These are phyloP conservation scores for Oeneis ivallda DNA, from an alignment of 2,888 invertebrate species.

Conservation along the genomic window DNA sequence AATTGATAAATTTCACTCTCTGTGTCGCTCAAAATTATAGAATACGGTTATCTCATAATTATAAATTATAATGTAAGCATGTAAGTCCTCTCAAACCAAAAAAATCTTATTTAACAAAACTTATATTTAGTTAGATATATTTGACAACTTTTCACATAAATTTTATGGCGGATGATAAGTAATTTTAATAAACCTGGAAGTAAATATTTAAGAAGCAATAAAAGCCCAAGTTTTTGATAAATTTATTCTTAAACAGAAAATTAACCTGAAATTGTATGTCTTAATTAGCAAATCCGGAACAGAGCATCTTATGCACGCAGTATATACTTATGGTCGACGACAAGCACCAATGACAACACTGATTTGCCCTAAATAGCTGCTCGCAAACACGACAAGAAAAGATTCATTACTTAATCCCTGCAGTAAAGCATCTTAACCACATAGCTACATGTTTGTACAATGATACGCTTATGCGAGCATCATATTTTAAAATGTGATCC, in stretches of 20 bases:
- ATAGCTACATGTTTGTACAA: constrained; percentile 21
- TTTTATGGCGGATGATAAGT: not conserved
- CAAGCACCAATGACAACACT: not conserved
- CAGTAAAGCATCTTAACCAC: constrained; percentile 28
- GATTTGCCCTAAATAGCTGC: constrained; percentile 12
- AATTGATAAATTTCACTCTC: not conserved
- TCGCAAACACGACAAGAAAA: constrained; percentile 21
- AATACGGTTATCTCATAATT: not conserved
- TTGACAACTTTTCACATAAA: not conserved
- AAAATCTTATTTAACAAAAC: not conserved
- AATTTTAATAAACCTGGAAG: not conserved
- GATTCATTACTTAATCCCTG: constrained; percentile 29
- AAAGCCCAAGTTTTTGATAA: not conserved
- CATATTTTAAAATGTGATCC: constrained; percentile 21
- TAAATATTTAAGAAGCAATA: not conserved
- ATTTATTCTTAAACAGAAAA: not conserved
- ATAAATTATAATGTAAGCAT: too few species aligned
- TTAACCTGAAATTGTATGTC: not conserved
- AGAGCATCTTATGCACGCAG: not conserved
- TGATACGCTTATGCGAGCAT: constrained; percentile 20
- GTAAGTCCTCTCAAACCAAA: too few species aligned
- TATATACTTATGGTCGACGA: too few species aligned
- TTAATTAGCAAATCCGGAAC: not conserved
- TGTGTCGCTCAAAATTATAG: not conserved
- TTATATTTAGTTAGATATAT: not conserved